Evolutionary conservation across 2,797 vertebrate genomes (phyloP), one percentile per base, ranked within the genome.

Genomic region (Cyclopterus lumpus): DNA sequence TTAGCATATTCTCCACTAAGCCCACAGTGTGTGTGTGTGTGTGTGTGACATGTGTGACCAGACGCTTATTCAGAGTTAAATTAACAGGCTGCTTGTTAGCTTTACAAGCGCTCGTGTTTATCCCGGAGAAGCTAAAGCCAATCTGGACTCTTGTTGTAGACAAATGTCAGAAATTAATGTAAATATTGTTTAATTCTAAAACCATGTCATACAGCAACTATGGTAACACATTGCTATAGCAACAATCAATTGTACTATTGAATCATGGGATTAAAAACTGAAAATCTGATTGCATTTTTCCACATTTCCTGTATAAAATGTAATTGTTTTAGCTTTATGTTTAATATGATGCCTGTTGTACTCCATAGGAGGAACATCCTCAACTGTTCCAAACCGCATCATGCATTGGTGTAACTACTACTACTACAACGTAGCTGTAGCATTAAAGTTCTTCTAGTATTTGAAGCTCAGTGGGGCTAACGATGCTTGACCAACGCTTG

Each of bases 1-100:
- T 74, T 46, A 40, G 65, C 55, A 73, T 71, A 64, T 73, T 66
- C 72, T 57, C 42, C 48, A 44, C 65, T 77, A 54, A 86, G 22
- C 11, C 46, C 44, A 38, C 11, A 42, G 30, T 54, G 38, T 54
- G 22, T 38, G 34, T 32, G 42, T 42, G 40, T 26, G 1, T 53
- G 22, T 20, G 55, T n/a, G 18, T 11, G 28, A 62, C 32, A 20
- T 58, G 22, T 7, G 11, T 58, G 42, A 71, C 51, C 57, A 54
- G 68, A 71, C 34, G 24, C 26, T 64, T 65, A 28, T 48, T 60
- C 28, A 67, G 16, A 65, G 57, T 44, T 59, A 16, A 78, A 62
- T 11, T 34, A 15, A 49, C 40, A 53, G 34, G 5, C 54, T 58
- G 34, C 10, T 46, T 59, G 0, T 30, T 40, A 34, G 44, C 48